Evolutionary conservation across 1,140 invertebrate species (phyloP), one percentile per base, ranked within the genome.

Genomic region (Sycophaga agraensis): DNA sequence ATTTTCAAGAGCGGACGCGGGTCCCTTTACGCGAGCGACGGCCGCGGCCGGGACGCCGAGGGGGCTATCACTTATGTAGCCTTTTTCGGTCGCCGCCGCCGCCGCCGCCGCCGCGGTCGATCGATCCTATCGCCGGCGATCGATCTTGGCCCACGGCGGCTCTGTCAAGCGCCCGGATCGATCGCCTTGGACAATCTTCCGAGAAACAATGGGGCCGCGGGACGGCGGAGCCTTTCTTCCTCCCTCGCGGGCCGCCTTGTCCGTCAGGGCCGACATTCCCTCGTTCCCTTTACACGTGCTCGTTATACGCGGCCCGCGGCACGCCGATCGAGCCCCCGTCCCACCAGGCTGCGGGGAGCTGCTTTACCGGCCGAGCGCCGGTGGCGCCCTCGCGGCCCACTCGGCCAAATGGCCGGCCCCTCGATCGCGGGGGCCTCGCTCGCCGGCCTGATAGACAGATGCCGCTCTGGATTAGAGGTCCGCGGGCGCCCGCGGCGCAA

Each of bases 91-190:
- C 19, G 71, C 70, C 71, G 72, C 64, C 19, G 12, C 67, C 28
- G 67, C 34, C 59, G 67, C 68, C 65, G 66, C 69, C 72, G 67
- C 34, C 34, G 67, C 68, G 64, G 66, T 68, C 72, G 71, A 74
- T 74, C 73, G 69, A 70, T 71, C 73, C 68, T 76, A 75, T 76
- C 75, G 73, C 64, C 66, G 68, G 64, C 73, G 72, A 76, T 76
- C 72, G 74, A 76, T 76, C 74, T 76, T 66, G 48, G 19, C 54
- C 59, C 51, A 17, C 11, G 31, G 63, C 61, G 65, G 68, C 66
- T 65, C 68, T 68, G 69, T 71, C 70, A 61, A 31, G 35, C 42
- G 65, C 67, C 62, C 62, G 67, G 68, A 70, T 59, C 42, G 49
- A 59, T 58, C 51, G 43, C 62, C 66, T 70, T 66, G 60, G 67